phyloP scores from a whole-genome alignment of 2,888 invertebrate genomes.

The Yponomeuta evonymella region DNA sequence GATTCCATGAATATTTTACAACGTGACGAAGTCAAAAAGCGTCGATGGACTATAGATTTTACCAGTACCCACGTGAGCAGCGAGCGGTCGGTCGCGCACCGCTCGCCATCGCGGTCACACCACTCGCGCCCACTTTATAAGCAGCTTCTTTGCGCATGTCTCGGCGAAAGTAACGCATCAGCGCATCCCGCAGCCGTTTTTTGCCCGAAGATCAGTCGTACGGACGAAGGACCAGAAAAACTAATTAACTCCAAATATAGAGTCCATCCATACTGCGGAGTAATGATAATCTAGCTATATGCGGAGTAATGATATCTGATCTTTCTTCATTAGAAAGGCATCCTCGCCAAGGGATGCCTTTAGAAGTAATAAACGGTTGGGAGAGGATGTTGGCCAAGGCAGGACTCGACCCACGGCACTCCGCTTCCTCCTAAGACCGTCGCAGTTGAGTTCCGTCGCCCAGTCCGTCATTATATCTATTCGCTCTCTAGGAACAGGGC shows the following conservation, averaged over 20 bases:
- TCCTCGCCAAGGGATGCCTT: not conserved
- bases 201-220: slow-evolving; percentile 28
- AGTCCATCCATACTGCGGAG: too few species aligned
- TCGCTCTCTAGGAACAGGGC: slow-evolving; percentile 43
- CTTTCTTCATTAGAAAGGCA: slow-evolving; percentile 7
- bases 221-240: too few species aligned
- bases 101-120: slow-evolving; percentile 55
- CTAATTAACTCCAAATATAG: too few species aligned
- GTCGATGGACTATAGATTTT: not conserved
- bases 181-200: slow-evolving; percentile 43
- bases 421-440: not conserved
- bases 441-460: not conserved
- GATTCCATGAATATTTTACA: not conserved
- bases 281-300: too few species aligned
- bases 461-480: slow-evolving; percentile 3
- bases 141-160: slow-evolving; percentile 21
- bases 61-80: not conserved
- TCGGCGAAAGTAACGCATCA: slow-evolving; percentile 45
- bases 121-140: slow-evolving; percentile 26
- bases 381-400: slow-evolving; percentile 8
- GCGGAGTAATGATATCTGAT: too few species aligned
- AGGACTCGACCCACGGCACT: slow-evolving; percentile 24
- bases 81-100: slow-evolving; percentile 47
- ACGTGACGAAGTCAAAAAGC: not conserved
- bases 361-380: not conserved